Evolutionary conservation across 2,113 vertebrate genomes (phyloP), one percentile per base, ranked within the genome.

Genomic region (Glaucidium brasilianum): DNA sequence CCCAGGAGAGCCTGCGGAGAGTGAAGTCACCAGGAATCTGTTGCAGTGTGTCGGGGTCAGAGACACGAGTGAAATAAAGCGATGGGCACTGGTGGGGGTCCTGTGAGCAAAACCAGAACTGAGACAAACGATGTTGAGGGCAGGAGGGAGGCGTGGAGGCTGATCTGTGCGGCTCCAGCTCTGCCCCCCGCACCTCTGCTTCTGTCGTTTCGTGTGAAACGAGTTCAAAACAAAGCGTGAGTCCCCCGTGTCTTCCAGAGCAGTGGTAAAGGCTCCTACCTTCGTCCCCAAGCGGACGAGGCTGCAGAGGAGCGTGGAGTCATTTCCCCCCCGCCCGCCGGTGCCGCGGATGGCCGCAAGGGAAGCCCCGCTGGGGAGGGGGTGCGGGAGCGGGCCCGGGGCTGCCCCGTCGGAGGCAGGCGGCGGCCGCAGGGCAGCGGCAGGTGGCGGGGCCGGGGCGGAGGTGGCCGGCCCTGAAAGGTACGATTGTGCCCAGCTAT

Each of bases 1-100:
- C 47, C 1, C 9, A 4, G 15, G 25, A 6, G 0, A 25, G 29
- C 1, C 5, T 5, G n/a, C 21, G 35, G 10, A 14, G 20, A 11
- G 13, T 35, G 9, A 14, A 37, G 23, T 17, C 8, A 1, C 18
- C 2, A 16, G 41, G 37, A 10, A 19, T 4, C 39, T 17, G 10
- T 9, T 8, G 21, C 41, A 2, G 27, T 1, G 39, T 11, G 8
- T 2, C 0, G 4, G 20, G 32, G 20, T 10, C n/a, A 30, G 50
- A 21, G 52, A 14, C 29, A 13, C 1, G 29, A 43, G 23, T 20
- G 68, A 27, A 37, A 55, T 13, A 32, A 11, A 52, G 71, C 43
- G 6, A 0, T 1, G 62, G 60, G 34, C 45, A 3, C 14, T 5
- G 4, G 19, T 1, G 32, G 23, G 27, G 20, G 29, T 17, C 6